Evolutionary conservation across 2,888 invertebrate genomes (phyloP).

Genomic region (Rhagophthalmus giganteus): DNA sequence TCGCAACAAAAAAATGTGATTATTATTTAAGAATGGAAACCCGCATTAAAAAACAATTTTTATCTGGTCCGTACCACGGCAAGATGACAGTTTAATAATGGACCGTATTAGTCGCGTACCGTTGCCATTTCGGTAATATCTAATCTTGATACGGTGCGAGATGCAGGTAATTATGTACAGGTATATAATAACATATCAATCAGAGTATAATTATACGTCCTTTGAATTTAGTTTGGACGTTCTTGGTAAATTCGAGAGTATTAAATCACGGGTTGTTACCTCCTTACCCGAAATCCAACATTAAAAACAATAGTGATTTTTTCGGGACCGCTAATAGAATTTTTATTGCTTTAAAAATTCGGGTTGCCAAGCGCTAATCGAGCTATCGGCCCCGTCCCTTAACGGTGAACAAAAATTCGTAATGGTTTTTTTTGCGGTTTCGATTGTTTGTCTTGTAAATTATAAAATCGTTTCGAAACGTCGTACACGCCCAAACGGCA

Average conservation of each 20-base stretch:
- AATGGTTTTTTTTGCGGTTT: too few relatives aligned
- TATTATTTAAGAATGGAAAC: slow-evolving; percentile 53
- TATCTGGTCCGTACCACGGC: slow-evolving; percentile 42
- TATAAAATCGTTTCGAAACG: not conserved
- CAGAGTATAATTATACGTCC: slow-evolving; percentile 50
- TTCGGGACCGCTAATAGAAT: slow-evolving; percentile 25
- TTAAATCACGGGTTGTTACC: slow-evolving; percentile 35
- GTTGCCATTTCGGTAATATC: slow-evolving; percentile 27
- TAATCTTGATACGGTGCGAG: slow-evolving; percentile 40
- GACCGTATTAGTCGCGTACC: slow-evolving; percentile 21
- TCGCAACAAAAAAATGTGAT: slow-evolving; percentile 46
- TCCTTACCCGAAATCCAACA: slow-evolving; percentile 23
- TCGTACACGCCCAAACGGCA: not conserved
- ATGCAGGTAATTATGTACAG: slow-evolving; percentile 48
- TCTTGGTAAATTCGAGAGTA: slow-evolving; percentile 33
- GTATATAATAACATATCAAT: slow-evolving; percentile 55
- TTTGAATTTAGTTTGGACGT: slow-evolving; percentile 38
- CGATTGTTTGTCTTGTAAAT: not conserved
- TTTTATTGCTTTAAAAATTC: slow-evolving; percentile 26
- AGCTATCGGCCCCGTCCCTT: too few relatives aligned
- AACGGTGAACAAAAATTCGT: too few relatives aligned
- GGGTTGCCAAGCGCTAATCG: slow-evolving; percentile 3
- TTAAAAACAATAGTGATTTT: slow-evolving; percentile 14
- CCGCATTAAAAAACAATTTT: slow-evolving; percentile 55
- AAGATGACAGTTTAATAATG: slow-evolving; percentile 33